Evolutionary conservation across 2,888 invertebrate species (phyloP).

Genomic region (Nomada fabriciana): DNA sequence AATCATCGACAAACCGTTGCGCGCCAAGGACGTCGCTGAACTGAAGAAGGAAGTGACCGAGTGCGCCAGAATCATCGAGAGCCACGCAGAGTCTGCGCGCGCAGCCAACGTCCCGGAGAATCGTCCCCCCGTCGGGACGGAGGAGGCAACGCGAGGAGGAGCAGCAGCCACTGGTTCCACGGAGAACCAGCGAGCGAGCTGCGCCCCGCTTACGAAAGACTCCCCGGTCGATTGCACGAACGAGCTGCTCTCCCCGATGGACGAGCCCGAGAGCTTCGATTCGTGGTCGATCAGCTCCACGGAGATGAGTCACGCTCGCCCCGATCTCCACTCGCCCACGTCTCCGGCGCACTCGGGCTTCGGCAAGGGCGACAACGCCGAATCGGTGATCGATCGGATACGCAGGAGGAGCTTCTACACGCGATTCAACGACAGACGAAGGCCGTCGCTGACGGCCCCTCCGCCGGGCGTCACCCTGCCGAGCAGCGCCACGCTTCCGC

Average conservation of each 20-base stretch:
- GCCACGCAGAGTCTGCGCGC: slow-evolving; percentile 34
- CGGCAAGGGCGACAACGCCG: slow-evolving; percentile 80
- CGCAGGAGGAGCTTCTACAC: slow-evolving; percentile 95
- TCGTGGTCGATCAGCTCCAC: slow-evolving; percentile 89
- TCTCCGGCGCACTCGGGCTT: slow-evolving; percentile 73
- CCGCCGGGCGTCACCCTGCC: slow-evolving; percentile 73
- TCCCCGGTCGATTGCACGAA: slow-evolving; percentile 27
- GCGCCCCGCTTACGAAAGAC: background rate
- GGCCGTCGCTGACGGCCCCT: slow-evolving; percentile 89
- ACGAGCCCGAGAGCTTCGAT: slow-evolving; percentile 87
- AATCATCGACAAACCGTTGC: slow-evolving; percentile 72
- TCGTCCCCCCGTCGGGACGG: no score
- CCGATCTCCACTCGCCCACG: slow-evolving; percentile 79
- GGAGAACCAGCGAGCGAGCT: background rate
- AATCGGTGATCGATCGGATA: slow-evolving; percentile 94
- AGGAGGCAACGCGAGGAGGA: no score
- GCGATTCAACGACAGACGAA: slow-evolving; percentile 93
- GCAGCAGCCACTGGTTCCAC: background rate
- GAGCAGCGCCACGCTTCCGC: slow-evolving; percentile 82
- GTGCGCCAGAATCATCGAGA: slow-evolving; percentile 59
- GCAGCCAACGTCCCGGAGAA: background rate
- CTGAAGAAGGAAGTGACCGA: slow-evolving; percentile 66
- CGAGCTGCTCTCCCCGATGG: slow-evolving; percentile 75
- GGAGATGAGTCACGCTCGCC: slow-evolving; percentile 77
- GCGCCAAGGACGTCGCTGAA: slow-evolving; percentile 70